Evolutionary conservation across 1,140 invertebrate species (phyloP), one percentile per base, ranked within the genome.

Genomic region (Andricus grossulariae): DNA sequence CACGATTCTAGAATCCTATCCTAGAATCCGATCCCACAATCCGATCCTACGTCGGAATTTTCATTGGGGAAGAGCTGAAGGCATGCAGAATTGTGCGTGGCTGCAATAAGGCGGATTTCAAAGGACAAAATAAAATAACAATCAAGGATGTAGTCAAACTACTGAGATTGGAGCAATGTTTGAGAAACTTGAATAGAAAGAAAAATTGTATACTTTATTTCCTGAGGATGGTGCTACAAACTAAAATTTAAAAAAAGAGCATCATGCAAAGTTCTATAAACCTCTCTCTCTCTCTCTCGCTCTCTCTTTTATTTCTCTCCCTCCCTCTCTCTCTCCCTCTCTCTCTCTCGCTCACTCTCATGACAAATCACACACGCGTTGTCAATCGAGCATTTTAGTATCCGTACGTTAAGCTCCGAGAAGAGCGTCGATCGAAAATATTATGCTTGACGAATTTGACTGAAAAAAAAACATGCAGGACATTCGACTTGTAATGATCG

Each of bases 191-290:
- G 32, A 74, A 77, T 66, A 66, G 78, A 78, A 87, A 88, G 85
- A 77, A 87, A 86, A 87, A 84, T 82, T 86, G 81, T 85, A 85
- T 83, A 78, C 80, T 89, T 88, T 88, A 87, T 87, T 88, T 84
- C 77, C 75, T 82, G 85, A 78, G 77, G 80, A 85, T 80, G 76
- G 74, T 83, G 80, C 82, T 87, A 89, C 86, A 88, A 86, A 86
- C 85, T 88, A 86, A 87, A 87, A 87, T 82, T 86, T 82, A 79
- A 84, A 87, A 32, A 88, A 89, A 87, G 80, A 85, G 55, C 81
- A 85, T 51, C 87, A 87, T 86, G 84, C 86, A 87, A 87, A 84
- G 79, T 80, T 76, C 77, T 86, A 84, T 81, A 84, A 84, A 84
- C 80, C 70, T 83, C 71, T 73, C 55, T 78, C 50, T 82, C 16